Percentiles rank a stretch among this genome's conserved stretches.
phyloP scores from a whole-genome alignment of 35 echinoderm and acorn worm species.

The Acanthaster planci region DNA sequence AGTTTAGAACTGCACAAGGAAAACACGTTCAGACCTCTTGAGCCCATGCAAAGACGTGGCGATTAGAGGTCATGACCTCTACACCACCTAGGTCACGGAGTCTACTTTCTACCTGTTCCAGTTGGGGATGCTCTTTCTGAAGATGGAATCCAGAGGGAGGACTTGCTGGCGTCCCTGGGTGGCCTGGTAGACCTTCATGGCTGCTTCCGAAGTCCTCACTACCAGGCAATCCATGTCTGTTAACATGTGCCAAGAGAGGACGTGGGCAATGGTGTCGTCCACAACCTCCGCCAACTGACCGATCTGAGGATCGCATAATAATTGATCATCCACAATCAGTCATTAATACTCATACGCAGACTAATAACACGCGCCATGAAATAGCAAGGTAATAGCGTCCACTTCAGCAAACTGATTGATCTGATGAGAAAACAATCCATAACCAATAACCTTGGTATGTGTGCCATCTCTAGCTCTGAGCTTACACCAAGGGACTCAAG shows the following conservation, averaged over 20 bases:
- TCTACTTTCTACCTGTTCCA: slow-evolving; percentile 70
- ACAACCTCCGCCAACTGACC: slow-evolving; percentile 75
- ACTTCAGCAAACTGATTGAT: no score
- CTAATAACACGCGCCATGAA: not conserved
- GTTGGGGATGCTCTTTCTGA: slow-evolving; percentile 65
- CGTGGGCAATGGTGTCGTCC: slow-evolving; percentile 74
- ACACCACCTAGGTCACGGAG: not conserved
- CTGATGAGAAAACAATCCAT: no score
- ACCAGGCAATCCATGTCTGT: slow-evolving; percentile 96
- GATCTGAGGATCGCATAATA: slow-evolving; percentile 40
- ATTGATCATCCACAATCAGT: no score
- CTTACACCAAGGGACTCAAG: no score
- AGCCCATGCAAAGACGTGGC: no score
- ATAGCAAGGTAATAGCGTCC: no score
- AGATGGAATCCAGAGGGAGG: slow-evolving; percentile 91
- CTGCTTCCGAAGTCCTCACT: slow-evolving; percentile 70
- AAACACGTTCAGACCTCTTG: no score
- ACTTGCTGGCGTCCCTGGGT: slow-evolving; percentile 77
- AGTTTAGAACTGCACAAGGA: no score
- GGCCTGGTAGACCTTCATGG: slow-evolving; percentile 70
- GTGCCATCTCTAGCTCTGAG: no score
- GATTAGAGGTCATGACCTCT: no score
- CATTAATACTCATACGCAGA: not conserved
- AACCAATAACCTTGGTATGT: no score
- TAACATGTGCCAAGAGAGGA: slow-evolving; percentile 89